phyloP scores from a whole-genome alignment of 37 sponge, comb jelly and placozoan genomes.

The Oopsacas minuta region DNA sequence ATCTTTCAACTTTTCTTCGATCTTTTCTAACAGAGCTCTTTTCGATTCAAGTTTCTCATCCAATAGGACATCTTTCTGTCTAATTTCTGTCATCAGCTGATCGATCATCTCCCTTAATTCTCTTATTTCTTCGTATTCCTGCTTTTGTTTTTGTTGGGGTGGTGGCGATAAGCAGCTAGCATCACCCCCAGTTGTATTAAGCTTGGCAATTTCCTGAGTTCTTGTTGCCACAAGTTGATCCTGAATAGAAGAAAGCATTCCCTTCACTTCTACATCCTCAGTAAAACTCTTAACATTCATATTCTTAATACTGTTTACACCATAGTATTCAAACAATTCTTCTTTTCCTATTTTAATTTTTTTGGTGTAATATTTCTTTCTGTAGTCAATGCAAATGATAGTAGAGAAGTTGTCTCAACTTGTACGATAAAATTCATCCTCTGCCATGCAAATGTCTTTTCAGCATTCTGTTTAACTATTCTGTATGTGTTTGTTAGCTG shows the following conservation, averaged over 20 bases:
- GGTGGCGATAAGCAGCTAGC: not conserved
- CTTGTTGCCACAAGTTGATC: not conserved
- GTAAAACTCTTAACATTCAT: not conserved
- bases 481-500: not conserved
- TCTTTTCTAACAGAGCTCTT: not conserved
- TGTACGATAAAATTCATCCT: not conserved
- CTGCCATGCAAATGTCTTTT: not conserved
- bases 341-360: not conserved
- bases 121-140: not conserved
- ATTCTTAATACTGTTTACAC: not conserved
- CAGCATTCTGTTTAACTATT: not conserved
- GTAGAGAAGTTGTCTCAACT: not conserved
- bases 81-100: not conserved
- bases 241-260: not conserved
- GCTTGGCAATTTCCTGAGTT: not conserved
- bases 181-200: not conserved
- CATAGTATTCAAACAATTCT: not conserved
- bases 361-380: not conserved
- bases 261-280: not conserved
- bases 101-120: not conserved
- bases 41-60: not conserved
- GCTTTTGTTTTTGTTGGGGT: not conserved
- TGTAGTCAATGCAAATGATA: not conserved
- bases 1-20: not conserved
- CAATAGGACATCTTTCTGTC: not conserved